A percentile compares a stretch with the other conserved stretches of the same genome.
These are phyloP conservation scores for Drosophila navojoa DNA, from an alignment of 1,140 invertebrate genomes.

Conservation along the genomic window DNA sequence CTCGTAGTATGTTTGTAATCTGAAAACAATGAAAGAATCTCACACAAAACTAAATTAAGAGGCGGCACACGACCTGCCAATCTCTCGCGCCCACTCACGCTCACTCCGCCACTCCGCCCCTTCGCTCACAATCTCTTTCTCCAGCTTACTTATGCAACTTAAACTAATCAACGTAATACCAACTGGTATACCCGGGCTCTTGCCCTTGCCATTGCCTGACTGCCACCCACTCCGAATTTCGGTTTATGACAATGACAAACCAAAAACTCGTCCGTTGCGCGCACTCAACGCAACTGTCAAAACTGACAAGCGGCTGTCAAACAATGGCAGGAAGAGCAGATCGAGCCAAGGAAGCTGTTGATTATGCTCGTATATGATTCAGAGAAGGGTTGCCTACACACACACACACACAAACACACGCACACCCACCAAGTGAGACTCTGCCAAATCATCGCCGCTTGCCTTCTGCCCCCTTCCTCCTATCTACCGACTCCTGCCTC, in stretches of 20 bases:
- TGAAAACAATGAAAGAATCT: conserved; percentile 63
- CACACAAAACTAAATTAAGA: conserved; percentile 79
- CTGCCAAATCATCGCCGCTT: conserved; percentile 55
- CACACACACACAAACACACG: conserved; percentile 6
- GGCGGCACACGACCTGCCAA: conserved; percentile 80
- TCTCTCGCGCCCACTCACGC: conserved; percentile 48
- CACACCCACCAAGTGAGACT: neutral
- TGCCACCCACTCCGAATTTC: conserved; percentile 6
- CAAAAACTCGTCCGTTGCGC: conserved; percentile 58
- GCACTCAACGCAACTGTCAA: conserved; percentile 72
- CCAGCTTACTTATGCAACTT: conserved; percentile 64
- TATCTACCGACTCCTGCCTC: too few species aligned
- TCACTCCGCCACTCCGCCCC: neutral
- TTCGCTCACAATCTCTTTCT: neutral
- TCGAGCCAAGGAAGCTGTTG: conserved; percentile 61
- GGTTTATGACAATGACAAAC: conserved; percentile 66
- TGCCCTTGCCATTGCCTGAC: neutral
- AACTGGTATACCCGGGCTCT: conserved; percentile 34
- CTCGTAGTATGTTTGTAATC: conserved; percentile 58
- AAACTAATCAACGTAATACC: conserved; percentile 77
- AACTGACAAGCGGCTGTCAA: conserved; percentile 78
- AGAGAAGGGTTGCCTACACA: conserved; percentile 59
- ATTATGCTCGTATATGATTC: conserved; percentile 40
- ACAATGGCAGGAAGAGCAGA: conserved; percentile 64
- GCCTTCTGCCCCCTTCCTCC: conserved; percentile 15